These are phyloP conservation scores for Plecturocebus donacophilus DNA, from an alignment of 2,113 vertebrate genomes.

Conservation along the genomic window DNA sequence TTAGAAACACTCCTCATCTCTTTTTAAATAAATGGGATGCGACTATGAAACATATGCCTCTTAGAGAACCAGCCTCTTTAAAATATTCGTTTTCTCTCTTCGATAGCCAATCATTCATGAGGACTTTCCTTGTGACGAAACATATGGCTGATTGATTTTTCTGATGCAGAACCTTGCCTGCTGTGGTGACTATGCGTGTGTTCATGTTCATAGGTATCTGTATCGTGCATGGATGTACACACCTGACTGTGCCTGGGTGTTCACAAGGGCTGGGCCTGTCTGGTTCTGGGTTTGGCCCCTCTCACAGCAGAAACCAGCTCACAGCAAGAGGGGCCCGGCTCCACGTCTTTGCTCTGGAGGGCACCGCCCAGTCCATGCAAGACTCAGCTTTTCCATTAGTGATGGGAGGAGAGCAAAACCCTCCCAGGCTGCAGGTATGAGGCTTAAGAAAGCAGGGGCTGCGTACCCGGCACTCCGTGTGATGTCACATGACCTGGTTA, in stretches of 20 bases:
- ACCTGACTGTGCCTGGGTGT: fast-evolving
- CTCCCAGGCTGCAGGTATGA: fast-evolving
- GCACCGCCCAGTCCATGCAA: fast-evolving
- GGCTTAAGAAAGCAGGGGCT: fast-evolving
- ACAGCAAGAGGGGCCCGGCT: too few relatives aligned
- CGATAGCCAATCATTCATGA: background rate
- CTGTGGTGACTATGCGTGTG: background rate
- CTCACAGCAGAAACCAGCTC: fast-evolving
- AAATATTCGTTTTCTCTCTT: background rate
- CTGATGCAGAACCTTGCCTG: background rate
- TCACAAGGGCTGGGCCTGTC: background rate
- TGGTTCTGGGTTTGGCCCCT: fast-evolving
- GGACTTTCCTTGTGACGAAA: background rate
- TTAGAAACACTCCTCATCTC: fast-evolving
- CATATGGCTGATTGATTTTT: background rate
- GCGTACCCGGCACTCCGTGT: too few relatives aligned
- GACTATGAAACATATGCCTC: too few relatives aligned
- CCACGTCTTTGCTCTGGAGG: fast-evolving
- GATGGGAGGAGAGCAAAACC: fast-evolving
- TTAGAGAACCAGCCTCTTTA: background rate
- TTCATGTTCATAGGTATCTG: too few relatives aligned
- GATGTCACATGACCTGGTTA: too few relatives aligned
- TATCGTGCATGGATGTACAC: too few relatives aligned
- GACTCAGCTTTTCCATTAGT: background rate
- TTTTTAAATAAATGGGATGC: background rate